phyloP scores from a whole-genome alignment of 2,797 vertebrate genomes.

The Zenarchopterus dispar region DNA sequence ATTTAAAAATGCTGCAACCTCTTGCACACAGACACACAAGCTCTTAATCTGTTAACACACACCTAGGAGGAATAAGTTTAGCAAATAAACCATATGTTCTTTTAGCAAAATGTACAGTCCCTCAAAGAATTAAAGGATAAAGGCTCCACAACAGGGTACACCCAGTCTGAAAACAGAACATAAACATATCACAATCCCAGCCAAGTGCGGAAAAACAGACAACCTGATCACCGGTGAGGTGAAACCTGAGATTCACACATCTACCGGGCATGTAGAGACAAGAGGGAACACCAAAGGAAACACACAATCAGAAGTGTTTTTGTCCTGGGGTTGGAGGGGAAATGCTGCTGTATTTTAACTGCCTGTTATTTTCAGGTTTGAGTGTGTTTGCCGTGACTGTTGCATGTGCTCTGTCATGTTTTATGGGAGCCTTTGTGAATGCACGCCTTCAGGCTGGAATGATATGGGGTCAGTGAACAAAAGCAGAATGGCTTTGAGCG shows the following conservation, averaged over 20 bases:
- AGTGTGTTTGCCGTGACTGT: conserved; percentile 1
- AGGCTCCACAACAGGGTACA: conserved; percentile 5
- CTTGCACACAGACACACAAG: conserved; percentile 8
- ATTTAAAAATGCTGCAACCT: conserved; percentile 13
- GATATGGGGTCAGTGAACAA: conserved; percentile 52
- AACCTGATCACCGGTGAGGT: conserved; percentile 58
- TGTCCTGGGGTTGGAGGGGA: conserved; percentile 14
- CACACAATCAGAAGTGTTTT: conserved; percentile 27
- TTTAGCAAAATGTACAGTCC: background rate
- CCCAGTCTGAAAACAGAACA: conserved; percentile 15
- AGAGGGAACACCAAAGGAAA: conserved; percentile 36
- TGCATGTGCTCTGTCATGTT: conserved; percentile 13
- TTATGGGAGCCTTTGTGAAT: conserved; percentile 32
- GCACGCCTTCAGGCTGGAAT: conserved; percentile 43
- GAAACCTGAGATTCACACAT: conserved; percentile 55
- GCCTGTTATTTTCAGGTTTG: conserved; percentile 14
- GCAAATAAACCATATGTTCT: conserved; percentile 10
- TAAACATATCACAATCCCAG: conserved; percentile 23
- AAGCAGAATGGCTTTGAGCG: conserved; percentile 37
- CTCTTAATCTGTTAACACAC: conserved; percentile 4
- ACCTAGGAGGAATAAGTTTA: conserved; percentile 1
- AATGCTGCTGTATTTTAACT: conserved; percentile 2
- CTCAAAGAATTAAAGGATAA: conserved; percentile 13
- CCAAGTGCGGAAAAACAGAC: conserved; percentile 32
- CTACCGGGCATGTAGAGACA: conserved; percentile 64